Evolutionary conservation across 2,797 vertebrate species (phyloP).

Genomic region (Psittacula derbiana): DNA sequence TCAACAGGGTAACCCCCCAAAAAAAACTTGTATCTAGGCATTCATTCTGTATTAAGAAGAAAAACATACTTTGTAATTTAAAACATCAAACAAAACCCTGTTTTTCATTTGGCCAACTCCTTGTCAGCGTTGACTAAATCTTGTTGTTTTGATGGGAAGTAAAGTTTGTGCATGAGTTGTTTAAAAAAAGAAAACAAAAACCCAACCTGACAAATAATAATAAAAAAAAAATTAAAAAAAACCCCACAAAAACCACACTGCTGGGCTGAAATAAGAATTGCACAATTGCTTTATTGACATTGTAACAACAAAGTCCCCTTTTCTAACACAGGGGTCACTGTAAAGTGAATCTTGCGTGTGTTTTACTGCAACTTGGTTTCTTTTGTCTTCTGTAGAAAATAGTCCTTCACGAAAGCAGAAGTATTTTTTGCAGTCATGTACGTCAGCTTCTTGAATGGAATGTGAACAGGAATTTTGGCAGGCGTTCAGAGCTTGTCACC

Average conservation of each 20-base stretch:
- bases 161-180: neutral
- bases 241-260: neutral
- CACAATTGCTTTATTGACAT: neutral
- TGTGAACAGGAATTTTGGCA: neutral
- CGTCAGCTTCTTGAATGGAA: neutral
- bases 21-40: neutral
- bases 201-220: neutral
- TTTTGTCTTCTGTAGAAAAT: neutral
- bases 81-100: neutral
- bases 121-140: neutral
- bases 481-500: neutral
- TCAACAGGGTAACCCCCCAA: neutral
- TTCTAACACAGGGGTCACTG: neutral
- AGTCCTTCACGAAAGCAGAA: neutral
- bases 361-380: neutral
- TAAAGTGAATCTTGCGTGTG: neutral
- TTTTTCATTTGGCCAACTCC: neutral
- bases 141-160: neutral
- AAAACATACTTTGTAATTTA: neutral
- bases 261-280: neutral
- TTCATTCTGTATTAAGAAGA: neutral
- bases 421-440: neutral
- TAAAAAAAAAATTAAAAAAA: neutral
- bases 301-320: neutral
- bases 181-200: neutral